phyloP scores from a whole-genome alignment of 1,140 invertebrate genomes.

The Aradophagus sp. region DNA sequence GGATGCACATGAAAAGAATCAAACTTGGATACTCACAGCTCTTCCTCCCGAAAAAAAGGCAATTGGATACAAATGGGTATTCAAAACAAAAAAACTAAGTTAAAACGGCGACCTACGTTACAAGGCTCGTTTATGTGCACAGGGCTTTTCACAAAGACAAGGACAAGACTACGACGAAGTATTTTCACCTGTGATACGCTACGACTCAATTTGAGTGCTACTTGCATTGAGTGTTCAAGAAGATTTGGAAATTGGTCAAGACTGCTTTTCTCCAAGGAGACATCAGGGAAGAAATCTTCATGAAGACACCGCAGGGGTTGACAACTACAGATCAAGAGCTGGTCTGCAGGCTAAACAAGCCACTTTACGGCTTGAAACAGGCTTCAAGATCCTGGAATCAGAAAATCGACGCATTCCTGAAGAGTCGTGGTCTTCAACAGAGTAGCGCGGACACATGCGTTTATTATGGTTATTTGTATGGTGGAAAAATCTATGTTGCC shows the following conservation, averaged over 20 bases:
- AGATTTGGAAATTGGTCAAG: slow-evolving; percentile 52
- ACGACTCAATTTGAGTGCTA: slow-evolving; percentile 14
- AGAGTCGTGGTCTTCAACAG: slow-evolving; percentile 17
- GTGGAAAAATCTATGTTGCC: slow-evolving; percentile 56
- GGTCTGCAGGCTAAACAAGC: slow-evolving; percentile 62
- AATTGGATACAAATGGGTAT: slow-evolving; percentile 21
- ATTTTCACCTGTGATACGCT: slow-evolving; percentile 51
- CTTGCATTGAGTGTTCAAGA: slow-evolving; percentile 12
- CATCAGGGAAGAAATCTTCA: slow-evolving; percentile 60
- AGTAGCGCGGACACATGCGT: slow-evolving; percentile 61
- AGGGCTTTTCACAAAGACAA: slow-evolving; percentile 57
- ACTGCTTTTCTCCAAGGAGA: slow-evolving; percentile 64
- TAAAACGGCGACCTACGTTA: slow-evolving; percentile 1
- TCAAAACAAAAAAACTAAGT: slow-evolving; percentile 16
- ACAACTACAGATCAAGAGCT: slow-evolving; percentile 16
- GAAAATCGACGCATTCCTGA: slow-evolving; percentile 40
- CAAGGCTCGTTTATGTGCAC: slow-evolving; percentile 59
- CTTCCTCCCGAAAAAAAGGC: slow-evolving; percentile 8
- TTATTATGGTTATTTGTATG: slow-evolving; percentile 51
- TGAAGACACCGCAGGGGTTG: slow-evolving; percentile 56
- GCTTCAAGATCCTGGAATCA: slow-evolving; percentile 54
- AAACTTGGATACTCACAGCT: slow-evolving; percentile 61
- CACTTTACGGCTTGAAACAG: slow-evolving; percentile 69
- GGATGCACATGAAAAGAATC: slow-evolving; percentile 59
- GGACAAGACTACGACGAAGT: slow-evolving; percentile 62